Evolutionary conservation across 2,888 invertebrate species (phyloP), one percentile per base, ranked within the genome.

Genomic region (Autographa gamma): DNA sequence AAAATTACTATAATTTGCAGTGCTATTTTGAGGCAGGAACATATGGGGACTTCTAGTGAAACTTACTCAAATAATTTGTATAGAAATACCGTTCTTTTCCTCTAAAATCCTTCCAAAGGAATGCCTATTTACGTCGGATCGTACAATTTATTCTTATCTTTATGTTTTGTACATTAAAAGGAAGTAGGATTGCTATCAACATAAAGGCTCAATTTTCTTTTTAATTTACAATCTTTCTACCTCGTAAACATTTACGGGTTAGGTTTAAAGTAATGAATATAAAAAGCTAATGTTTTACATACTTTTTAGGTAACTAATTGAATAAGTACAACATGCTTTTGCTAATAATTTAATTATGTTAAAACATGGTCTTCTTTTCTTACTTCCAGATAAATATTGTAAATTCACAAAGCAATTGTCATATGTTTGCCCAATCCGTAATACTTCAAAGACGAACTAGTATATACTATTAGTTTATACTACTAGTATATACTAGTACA

Each of bases 111-210:
- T 56, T 62, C 25, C 11, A 52, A 64, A 70, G 32, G 56, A 78
- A 63, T 64, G 59, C 69, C 62, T 73, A 65, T 80, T 73, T 67
- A 69, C 65, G 59, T 63, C 25, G 14, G 59, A 72, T 72, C 54
- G 65, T 11, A 71, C 67, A 76, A 76, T 80, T 80, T 80, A 68
- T 73, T 80, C 70, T 74, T 76, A 76, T 80, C 79, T 80, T 80
- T 80, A 80, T 79, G 74, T 67, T 69, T 64, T 60, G 69, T 38
- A 72, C 72, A 63, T 74, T 80, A 81, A 80, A 80, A 80, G 58
- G 76, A 74, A 78, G 56, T 63, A 58, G 60, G 80, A 79, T 79
- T 74, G 69, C 79, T 63, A 78, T 77, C 71, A 61, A 71, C 65
- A 25, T 62, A 52, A 80, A 71, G 48, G 60, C 61, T 74, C 79